Evolutionary conservation across 2,113 vertebrate species (phyloP).

Genomic region (Callipepla squamata): DNA sequence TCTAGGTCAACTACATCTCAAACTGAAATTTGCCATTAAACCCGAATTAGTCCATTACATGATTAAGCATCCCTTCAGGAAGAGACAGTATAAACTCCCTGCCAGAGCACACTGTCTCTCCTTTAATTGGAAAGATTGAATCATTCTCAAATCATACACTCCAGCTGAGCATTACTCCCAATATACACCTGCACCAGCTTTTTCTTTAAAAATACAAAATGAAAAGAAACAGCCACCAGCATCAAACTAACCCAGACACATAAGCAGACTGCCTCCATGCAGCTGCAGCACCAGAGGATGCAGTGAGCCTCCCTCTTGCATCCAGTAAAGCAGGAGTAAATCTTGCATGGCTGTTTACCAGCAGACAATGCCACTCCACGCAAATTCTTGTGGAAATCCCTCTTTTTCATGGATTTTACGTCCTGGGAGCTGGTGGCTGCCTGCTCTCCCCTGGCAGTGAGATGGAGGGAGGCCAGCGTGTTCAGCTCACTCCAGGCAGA

Average conservation of each 20-base stretch:
- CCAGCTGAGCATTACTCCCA: neutral
- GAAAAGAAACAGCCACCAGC: neutral
- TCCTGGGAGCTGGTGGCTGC: neutral
- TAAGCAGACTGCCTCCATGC: neutral
- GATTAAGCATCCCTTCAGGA: neutral
- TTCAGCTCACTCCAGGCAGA: neutral
- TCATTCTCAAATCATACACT: neutral
- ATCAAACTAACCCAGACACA: neutral
- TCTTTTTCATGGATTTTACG: neutral
- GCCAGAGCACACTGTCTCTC: neutral
- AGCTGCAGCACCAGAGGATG: neutral
- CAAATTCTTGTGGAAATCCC: neutral
- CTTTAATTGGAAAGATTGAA: neutral
- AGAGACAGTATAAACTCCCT: neutral
- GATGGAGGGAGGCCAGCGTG: neutral
- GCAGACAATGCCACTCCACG: neutral
- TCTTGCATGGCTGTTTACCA: neutral
- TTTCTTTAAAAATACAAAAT: neutral
- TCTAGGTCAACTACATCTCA: neutral
- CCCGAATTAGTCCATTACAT: neutral
- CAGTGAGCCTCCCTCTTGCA: neutral
- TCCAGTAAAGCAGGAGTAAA: neutral
- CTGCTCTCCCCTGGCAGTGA: accelerated
- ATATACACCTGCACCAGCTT: neutral
- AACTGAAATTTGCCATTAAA: neutral